Conservation (phyloP, 2,113 vertebrate genomes). For the Corythornis vintsioides region DNA sequence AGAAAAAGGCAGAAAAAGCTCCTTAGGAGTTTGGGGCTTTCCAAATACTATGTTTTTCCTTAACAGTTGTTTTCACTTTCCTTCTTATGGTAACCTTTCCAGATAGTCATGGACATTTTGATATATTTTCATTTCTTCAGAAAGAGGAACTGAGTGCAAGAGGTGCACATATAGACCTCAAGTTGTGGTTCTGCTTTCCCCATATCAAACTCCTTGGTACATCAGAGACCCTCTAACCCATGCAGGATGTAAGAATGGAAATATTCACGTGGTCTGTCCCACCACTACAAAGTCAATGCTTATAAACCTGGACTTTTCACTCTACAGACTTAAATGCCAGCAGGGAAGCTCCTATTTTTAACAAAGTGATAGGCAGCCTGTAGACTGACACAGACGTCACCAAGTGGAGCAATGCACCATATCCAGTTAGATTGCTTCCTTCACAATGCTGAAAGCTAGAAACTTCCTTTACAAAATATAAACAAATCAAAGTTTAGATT, state of each 20-base stretch:
- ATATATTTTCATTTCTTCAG: neutral
- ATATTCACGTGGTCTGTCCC: neutral
- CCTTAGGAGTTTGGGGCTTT: neutral
- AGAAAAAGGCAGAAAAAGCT: neutral
- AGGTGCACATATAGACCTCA: neutral
- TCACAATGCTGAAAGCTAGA: neutral
- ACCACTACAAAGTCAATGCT: neutral
- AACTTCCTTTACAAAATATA: slow-evolving; percentile 6
- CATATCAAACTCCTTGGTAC: neutral
- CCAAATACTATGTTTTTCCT: neutral
- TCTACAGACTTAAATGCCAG: neutral
- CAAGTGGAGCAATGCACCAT: neutral
- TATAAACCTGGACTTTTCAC: neutral
- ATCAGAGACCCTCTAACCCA: neutral
- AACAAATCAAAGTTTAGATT: slow-evolving; percentile 19
- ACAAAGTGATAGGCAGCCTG: neutral
- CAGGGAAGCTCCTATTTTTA: neutral
- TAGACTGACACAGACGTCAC: neutral
- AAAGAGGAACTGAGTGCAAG: neutral
- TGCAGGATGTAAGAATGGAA: neutral
- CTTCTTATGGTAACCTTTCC: neutral
- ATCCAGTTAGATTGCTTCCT: neutral
- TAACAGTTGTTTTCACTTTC: neutral
- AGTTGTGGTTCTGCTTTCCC: neutral
- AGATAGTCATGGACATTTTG: neutral